Evolutionary conservation across 2,888 invertebrate species (phyloP).

Genomic region (Rhagonycha fulva): DNA sequence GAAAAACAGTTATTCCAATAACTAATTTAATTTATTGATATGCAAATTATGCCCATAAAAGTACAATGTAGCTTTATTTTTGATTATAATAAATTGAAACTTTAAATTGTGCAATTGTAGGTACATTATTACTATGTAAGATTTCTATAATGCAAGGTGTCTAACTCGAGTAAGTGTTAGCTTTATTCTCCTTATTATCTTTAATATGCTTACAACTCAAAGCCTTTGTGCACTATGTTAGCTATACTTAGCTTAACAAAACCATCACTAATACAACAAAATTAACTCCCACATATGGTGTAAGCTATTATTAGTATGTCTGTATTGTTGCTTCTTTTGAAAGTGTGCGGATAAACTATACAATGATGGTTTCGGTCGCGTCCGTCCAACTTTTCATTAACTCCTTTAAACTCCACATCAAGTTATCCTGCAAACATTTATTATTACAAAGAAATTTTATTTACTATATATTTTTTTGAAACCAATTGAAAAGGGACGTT

Average conservation of each 20-base stretch:
- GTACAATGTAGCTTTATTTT: neutral
- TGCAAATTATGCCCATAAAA: neutral
- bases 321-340: neutral
- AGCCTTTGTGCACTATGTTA: neutral
- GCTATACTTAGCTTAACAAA: neutral
- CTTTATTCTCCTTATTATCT: neutral
- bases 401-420: neutral
- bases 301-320: neutral
- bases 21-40: neutral
- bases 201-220: neutral
- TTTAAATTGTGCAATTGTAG: neutral
- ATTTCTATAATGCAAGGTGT: neutral
- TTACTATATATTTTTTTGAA: neutral
- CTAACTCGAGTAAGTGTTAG: neutral
- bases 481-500: too few relatives aligned
- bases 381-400: neutral
- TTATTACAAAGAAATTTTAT: neutral
- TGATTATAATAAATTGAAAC: neutral
- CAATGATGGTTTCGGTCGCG: neutral
- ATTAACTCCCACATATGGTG: neutral
- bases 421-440: neutral
- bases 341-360: neutral
- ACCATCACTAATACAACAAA: neutral
- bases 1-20: neutral
- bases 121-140: neutral